Conservation (phyloP, 2,888 invertebrate genomes). For the Venustoraphidia nigricollis region DNA sequence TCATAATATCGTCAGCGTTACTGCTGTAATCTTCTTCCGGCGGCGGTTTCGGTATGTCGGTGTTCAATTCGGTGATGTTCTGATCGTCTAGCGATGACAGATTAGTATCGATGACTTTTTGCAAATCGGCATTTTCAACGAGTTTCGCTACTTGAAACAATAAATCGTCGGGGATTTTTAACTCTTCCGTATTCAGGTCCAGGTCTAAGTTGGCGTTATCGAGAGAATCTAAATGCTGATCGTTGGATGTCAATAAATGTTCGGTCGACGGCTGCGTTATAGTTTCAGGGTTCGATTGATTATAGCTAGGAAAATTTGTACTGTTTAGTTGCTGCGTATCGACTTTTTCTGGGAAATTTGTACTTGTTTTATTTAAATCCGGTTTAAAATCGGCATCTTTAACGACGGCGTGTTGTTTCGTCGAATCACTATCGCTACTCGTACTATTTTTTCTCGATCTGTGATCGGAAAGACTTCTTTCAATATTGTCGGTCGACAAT, state of each 20-base stretch:
- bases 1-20: not conserved
- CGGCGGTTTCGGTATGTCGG: slow-evolving; percentile 10
- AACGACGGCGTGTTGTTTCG: no score
- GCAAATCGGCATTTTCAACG: slow-evolving; percentile 49
- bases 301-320: no score
- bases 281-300: no score
- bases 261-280: no score
- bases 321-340: no score
- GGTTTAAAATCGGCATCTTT: no score
- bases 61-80: slow-evolving; percentile 21
- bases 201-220: slow-evolving; percentile 39
- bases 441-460: no score
- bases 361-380: no score
- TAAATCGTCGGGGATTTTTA: slow-evolving; percentile 48
- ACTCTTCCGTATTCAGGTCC: slow-evolving; percentile 46
- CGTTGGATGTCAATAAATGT: slow-evolving; percentile 6
- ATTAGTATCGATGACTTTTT: slow-evolving; percentile 49
- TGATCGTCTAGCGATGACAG: slow-evolving; percentile 28
- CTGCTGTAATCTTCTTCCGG: not conserved
- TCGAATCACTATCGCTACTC: no score
- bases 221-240: slow-evolving; percentile 28
- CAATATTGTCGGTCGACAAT: not conserved
- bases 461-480: no score
- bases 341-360: no score
- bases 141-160: slow-evolving; percentile 58